Conservation (phyloP, 2,113 vertebrate genomes). For the Galeopterus variegatus region DNA sequence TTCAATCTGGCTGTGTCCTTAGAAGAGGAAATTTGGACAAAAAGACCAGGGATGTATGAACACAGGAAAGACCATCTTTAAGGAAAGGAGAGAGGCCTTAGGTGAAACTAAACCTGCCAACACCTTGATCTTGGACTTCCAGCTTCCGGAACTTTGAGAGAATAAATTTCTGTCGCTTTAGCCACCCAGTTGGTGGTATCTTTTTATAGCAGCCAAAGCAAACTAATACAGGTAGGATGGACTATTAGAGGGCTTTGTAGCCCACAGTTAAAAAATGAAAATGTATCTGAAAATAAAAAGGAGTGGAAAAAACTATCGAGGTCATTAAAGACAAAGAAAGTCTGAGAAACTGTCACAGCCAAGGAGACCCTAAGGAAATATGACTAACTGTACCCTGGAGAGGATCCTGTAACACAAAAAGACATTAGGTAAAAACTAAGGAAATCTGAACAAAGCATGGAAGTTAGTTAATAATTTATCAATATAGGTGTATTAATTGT, state of each 20-base stretch:
- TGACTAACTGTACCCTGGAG: neutral
- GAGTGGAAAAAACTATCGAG: neutral
- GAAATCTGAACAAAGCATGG: neutral
- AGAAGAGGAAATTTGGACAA: neutral
- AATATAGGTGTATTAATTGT: neutral
- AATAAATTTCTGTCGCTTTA: neutral
- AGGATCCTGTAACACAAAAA: neutral
- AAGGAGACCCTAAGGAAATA: neutral
- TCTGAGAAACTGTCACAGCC: neutral
- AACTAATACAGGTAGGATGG: neutral
- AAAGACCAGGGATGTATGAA: neutral
- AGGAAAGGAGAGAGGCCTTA: neutral
- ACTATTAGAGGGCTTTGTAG: neutral
- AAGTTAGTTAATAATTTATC: neutral
- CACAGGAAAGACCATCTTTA: neutral
- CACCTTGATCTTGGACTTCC: neutral
- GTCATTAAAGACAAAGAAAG: neutral
- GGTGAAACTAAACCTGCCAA: neutral
- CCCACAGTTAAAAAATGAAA: neutral
- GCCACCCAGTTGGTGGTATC: neutral
- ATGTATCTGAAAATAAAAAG: neutral
- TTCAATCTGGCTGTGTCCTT: neutral
- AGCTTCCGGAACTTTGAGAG: neutral
- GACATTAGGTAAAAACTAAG: neutral
- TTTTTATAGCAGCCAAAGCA: neutral